phyloP scores from a whole-genome alignment of 2,113 vertebrate genomes.

The Cololabis saira region DNA sequence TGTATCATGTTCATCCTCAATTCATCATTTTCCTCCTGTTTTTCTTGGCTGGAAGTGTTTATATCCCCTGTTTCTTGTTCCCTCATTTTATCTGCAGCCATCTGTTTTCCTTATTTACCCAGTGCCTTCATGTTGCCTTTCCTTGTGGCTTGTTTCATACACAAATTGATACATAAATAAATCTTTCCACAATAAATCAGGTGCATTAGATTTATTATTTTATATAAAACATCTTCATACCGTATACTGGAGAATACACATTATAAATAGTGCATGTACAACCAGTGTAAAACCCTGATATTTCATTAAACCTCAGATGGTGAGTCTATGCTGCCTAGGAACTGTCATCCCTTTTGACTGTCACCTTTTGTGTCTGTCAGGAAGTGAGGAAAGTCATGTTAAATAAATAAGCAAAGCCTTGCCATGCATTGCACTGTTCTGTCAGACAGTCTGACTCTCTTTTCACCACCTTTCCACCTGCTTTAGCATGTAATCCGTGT shows the following conservation, averaged over 20 bases:
- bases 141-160: slow-evolving; percentile 6
- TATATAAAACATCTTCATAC: not conserved
- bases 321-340: slow-evolving; percentile 12
- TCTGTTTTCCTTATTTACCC: not conserved
- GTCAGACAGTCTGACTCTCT: slow-evolving; percentile 13
- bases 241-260: slow-evolving; percentile 8
- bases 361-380: slow-evolving; percentile 37
- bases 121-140: not conserved
- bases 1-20: not conserved
- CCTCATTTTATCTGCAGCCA: not conserved
- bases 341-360: slow-evolving; percentile 23
- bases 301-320: slow-evolving; percentile 26
- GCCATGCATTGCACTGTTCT: not conserved
- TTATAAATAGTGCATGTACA: slow-evolving; percentile 21
- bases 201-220: not conserved
- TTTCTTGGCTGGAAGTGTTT: not conserved
- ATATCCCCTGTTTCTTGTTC: slow-evolving; percentile 3
- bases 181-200: slow-evolving; percentile 12
- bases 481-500: slow-evolving; percentile 7
- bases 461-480: slow-evolving; percentile 1
- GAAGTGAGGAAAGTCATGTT: slow-evolving; percentile 19
- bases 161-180: slow-evolving; percentile 19
- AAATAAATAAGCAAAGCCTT: slow-evolving; percentile 2
- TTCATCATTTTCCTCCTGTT: slow-evolving; percentile 9
- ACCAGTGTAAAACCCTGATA: slow-evolving; percentile 12